Evolutionary conservation across 2,888 invertebrate genomes (phyloP).

Genomic region (Tyria jacobaeae): DNA sequence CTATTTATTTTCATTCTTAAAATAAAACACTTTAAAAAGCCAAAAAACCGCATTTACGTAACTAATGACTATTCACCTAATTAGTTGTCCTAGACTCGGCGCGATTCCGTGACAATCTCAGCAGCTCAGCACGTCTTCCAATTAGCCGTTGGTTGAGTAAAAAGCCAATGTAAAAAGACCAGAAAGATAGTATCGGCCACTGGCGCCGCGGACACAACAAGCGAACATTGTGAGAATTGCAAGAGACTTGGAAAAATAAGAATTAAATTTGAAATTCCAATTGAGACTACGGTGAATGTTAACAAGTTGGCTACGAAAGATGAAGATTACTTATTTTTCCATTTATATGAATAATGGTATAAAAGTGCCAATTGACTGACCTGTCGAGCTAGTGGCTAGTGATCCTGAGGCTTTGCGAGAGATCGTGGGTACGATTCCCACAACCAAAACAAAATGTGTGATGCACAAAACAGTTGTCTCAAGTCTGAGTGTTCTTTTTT

Average conservation of each 20-base stretch:
- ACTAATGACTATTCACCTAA: conserved; percentile 50
- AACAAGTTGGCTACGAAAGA: conserved; percentile 2
- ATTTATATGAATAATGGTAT: not conserved
- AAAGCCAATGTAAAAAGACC: conserved; percentile 37
- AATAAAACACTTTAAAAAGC: conserved; percentile 29
- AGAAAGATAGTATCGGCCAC: conserved; percentile 41
- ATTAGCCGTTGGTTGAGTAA: conserved; percentile 36
- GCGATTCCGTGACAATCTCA: conserved; percentile 51
- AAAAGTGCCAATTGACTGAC: not conserved
- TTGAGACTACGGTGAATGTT: conserved; percentile 2
- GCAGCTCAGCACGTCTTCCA: conserved; percentile 35
- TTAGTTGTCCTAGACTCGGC: conserved; percentile 42
- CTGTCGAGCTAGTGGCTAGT: no score
- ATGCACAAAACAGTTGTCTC: no score
- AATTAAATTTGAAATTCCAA: conserved; percentile 14
- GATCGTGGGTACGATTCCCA: no score
- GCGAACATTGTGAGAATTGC: conserved; percentile 16
- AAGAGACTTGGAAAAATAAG: conserved; percentile 8
- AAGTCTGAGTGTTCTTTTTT: no score
- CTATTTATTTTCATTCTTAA: conserved; percentile 5
- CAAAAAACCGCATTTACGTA: conserved; percentile 28
- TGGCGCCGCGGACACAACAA: conserved; percentile 32
- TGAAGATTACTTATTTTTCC: no score
- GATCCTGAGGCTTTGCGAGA: no score
- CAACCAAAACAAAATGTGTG: no score